phyloP scores from a whole-genome alignment of 2,888 invertebrate species.

The Anarsia innoxiella region DNA sequence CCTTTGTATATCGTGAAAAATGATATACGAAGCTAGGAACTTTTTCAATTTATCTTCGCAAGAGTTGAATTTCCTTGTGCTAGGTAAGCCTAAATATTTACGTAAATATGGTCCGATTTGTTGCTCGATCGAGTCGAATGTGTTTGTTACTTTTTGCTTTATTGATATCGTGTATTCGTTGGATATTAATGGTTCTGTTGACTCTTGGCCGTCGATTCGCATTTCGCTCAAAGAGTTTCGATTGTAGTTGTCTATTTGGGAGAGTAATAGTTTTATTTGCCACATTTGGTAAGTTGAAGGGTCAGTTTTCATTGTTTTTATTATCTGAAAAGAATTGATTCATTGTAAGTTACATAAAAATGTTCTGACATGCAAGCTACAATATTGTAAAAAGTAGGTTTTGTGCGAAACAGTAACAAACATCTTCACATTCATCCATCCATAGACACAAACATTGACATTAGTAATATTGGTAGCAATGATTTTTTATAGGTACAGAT shows the following conservation, averaged over 20 bases:
- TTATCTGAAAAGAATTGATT: constrained; percentile 58
- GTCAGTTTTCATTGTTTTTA: constrained; percentile 67
- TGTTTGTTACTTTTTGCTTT: constrained; percentile 69
- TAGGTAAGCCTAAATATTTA: constrained; percentile 66
- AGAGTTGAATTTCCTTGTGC: constrained; percentile 33
- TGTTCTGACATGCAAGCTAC: too few species aligned
- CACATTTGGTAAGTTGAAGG: constrained; percentile 78
- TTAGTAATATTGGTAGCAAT: too few species aligned
- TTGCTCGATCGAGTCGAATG: constrained; percentile 75
- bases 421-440: too few species aligned
- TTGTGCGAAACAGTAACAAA: too few species aligned
- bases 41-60: constrained; percentile 46
- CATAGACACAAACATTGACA: too few species aligned
- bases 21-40: constrained; percentile 70
- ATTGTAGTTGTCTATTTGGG: constrained; percentile 67
- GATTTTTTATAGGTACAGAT: too few species aligned
- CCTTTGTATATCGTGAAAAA: constrained; percentile 75
- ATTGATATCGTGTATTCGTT: constrained; percentile 77
- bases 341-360: neutral
- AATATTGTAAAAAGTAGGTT: too few species aligned
- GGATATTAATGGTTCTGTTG: constrained; percentile 68
- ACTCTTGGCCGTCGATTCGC: constrained; percentile 46
- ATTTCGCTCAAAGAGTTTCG: constrained; percentile 33
- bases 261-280: constrained; percentile 83
- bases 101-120: constrained; percentile 55